Evolutionary conservation across 2,888 invertebrate genomes (phyloP).

Genomic region (Ommatoiulus sabulosus): DNA sequence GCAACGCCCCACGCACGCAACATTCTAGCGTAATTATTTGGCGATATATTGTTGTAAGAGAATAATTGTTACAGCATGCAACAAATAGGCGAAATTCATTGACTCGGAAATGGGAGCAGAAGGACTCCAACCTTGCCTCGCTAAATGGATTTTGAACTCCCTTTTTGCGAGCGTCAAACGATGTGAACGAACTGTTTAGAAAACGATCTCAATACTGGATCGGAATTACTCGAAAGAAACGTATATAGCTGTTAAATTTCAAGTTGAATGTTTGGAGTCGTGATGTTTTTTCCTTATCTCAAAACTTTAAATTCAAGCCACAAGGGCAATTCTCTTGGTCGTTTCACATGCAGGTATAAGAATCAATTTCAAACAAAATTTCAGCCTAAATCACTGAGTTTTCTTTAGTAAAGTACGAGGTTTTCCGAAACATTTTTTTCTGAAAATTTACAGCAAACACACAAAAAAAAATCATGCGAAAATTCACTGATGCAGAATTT

Average conservation of each 20-base stretch:
- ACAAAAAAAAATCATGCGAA: background rate
- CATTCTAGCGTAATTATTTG: background rate
- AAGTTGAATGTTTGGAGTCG: background rate
- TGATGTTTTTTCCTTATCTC: background rate
- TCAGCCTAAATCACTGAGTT: too few species aligned
- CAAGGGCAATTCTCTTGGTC: background rate
- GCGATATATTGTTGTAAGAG: background rate
- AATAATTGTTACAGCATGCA: background rate
- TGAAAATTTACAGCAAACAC: too few species aligned
- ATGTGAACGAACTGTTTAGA: conserved; percentile 38
- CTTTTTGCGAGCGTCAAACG: background rate
- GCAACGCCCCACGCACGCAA: conserved; percentile 9
- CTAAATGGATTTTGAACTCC: conserved; percentile 14
- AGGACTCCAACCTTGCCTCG: conserved; percentile 26
- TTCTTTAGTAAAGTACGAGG: background rate
- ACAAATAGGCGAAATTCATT: conserved; percentile 13
- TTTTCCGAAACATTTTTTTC: background rate
- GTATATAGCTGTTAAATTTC: background rate
- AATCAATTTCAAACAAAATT: too few species aligned
- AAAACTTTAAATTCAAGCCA: background rate
- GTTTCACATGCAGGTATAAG: background rate
- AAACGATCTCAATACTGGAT: background rate
- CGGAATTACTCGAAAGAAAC: background rate
- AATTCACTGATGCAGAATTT: background rate
- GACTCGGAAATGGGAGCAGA: conserved; percentile 1